phyloP scores from a whole-genome alignment of 1,140 invertebrate genomes.

The Neuroterus valhalla region DNA sequence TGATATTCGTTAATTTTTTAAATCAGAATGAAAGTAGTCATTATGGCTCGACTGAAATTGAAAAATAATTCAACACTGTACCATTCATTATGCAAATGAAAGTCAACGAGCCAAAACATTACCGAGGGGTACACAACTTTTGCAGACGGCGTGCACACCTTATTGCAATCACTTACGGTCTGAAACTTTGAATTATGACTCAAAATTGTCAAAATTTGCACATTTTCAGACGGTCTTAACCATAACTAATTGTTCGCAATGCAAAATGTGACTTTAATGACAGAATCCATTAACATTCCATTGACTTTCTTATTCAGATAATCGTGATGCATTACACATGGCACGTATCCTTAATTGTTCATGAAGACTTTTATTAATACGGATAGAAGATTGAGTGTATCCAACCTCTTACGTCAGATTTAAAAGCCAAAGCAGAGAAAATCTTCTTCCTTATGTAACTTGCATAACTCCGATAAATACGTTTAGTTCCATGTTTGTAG shows the following conservation, averaged over 20 bases:
- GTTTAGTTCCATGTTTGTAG: too few species aligned
- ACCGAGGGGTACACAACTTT: too few species aligned
- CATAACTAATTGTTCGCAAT: slow-evolving; percentile 6
- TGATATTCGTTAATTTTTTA: neutral
- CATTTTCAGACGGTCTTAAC: neutral
- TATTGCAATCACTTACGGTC: too few species aligned
- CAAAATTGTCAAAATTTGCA: too few species aligned
- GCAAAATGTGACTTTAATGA: neutral
- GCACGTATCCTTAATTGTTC: neutral
- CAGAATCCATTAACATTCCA: neutral
- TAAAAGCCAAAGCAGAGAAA: too few species aligned
- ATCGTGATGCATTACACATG: neutral
- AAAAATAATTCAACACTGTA: neutral
- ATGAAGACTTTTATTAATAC: neutral
- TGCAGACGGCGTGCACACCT: too few species aligned
- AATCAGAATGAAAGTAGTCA: slow-evolving; percentile 7
- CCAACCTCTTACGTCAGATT: too few species aligned
- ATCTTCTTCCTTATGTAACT: too few species aligned
- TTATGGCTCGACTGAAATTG: neutral
- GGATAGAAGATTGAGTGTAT: neutral
- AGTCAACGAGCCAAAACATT: too few species aligned
- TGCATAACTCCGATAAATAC: too few species aligned
- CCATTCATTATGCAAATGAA: too few species aligned
- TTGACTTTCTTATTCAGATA: neutral
- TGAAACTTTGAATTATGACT: too few species aligned